Conservation (phyloP, 2,888 invertebrate genomes). For the Campopleginae sp. region DNA sequence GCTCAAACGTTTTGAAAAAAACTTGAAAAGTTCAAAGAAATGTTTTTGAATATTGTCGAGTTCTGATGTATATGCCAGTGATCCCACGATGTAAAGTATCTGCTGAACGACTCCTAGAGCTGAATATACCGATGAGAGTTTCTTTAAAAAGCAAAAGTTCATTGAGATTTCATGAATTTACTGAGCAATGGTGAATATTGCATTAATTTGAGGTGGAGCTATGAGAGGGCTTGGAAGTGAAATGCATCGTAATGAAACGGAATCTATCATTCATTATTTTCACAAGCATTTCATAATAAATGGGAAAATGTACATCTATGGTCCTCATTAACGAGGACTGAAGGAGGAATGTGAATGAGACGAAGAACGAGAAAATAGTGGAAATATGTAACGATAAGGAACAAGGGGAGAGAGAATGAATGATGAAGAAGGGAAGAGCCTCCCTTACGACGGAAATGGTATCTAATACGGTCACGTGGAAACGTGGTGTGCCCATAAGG, state of each 20-base stretch:
- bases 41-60: background rate
- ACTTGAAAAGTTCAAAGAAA: background rate
- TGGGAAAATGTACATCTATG: background rate
- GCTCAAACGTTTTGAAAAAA: background rate
- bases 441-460: conserved; percentile 78
- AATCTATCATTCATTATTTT: background rate
- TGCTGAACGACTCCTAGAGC: background rate
- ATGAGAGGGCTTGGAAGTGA: background rate
- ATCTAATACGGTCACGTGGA: conserved; percentile 82
- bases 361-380: conserved; percentile 26
- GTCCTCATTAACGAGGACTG: background rate
- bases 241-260: background rate
- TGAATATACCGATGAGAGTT: background rate
- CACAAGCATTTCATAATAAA: background rate
- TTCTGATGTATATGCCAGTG: background rate
- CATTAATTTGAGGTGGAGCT: background rate
- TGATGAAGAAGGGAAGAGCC: conserved; percentile 72
- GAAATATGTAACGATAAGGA: conserved; percentile 38
- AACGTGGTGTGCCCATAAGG: conserved; percentile 64
- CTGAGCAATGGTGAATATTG: background rate
- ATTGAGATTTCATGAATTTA: background rate
- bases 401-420: conserved; percentile 54
- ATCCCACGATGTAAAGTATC: background rate
- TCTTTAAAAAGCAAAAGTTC: background rate
- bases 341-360: background rate